Evolutionary conservation across 2,113 vertebrate genomes (phyloP).

Genomic region (Chiloscyllium plagiosum): DNA sequence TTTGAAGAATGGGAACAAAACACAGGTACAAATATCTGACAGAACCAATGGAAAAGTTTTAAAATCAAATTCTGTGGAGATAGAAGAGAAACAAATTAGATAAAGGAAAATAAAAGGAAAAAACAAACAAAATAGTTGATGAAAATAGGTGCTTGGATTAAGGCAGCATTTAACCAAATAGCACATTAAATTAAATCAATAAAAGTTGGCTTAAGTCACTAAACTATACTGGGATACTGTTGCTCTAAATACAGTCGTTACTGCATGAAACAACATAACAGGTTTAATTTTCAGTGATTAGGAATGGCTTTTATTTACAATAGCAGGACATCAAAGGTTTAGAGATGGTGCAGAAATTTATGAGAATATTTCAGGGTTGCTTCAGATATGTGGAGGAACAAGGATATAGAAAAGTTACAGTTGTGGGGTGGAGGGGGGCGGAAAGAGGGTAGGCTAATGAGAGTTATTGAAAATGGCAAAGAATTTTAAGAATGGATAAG

Average conservation of each 20-base stretch:
- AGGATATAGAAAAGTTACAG: background rate
- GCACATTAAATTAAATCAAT: too few species aligned
- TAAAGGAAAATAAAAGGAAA: conserved; percentile 47
- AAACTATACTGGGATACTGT: background rate
- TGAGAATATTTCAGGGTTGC: too few species aligned
- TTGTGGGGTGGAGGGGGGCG: background rate
- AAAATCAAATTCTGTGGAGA: conserved; percentile 72
- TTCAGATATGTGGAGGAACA: background rate
- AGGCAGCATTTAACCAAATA: background rate
- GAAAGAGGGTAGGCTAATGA: background rate
- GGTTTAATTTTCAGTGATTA: background rate
- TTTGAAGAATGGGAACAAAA: conserved; percentile 58
- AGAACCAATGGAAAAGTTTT: conserved; percentile 58
- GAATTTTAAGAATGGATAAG: background rate
- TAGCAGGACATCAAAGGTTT: background rate
- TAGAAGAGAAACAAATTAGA: conserved; percentile 72
- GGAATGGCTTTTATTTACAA: background rate
- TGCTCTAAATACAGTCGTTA: background rate
- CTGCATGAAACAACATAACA: background rate
- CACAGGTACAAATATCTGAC: conserved; percentile 44
- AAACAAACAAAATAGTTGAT: conserved; percentile 44
- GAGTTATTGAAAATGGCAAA: background rate
- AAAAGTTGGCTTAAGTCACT: background rate
- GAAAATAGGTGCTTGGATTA: conserved; percentile 14
- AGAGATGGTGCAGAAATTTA: background rate